Percentiles rank a stretch among this genome's conserved stretches.
These are phyloP conservation scores for Cenopis cana DNA, from an alignment of 2,888 invertebrate genomes.

Conservation along the genomic window DNA sequence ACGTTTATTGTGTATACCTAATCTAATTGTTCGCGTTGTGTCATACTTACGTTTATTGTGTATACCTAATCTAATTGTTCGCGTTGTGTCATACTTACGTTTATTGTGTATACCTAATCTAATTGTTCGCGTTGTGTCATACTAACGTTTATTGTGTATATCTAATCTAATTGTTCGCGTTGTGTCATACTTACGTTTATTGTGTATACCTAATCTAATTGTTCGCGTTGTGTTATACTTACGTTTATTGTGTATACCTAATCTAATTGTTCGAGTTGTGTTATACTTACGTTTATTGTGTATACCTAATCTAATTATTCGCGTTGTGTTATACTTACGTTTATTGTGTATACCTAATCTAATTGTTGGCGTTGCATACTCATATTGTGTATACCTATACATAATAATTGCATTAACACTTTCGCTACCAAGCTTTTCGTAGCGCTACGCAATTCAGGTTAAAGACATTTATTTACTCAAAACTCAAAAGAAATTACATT, in stretches of 20 bases:
- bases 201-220: not conserved
- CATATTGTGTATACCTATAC: not conserved
- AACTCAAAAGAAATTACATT: too few relatives aligned
- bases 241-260: not conserved
- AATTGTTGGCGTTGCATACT: not conserved
- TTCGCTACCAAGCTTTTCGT: too few relatives aligned
- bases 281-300: too few relatives aligned
- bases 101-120: too few relatives aligned
- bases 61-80: not conserved
- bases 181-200: slow-evolving; percentile 5
- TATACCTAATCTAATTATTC: not conserved
- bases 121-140: not conserved
- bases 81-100: not conserved
- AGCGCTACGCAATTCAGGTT: too few relatives aligned
- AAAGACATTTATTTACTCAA: too few relatives aligned
- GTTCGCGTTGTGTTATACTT: not conserved
- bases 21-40: not conserved
- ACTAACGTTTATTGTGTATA: not conserved
- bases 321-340: not conserved
- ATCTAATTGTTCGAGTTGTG: not conserved
- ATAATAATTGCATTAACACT: not conserved
- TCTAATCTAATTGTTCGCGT: too few relatives aligned
- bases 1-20: too few relatives aligned
- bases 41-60: not conserved
- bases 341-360: not conserved